A percentile compares a stretch with the other conserved stretches of the same genome.
Evolutionary conservation across 2,113 vertebrate species (phyloP).

Genomic region (Agapornis roseicollis): DNA sequence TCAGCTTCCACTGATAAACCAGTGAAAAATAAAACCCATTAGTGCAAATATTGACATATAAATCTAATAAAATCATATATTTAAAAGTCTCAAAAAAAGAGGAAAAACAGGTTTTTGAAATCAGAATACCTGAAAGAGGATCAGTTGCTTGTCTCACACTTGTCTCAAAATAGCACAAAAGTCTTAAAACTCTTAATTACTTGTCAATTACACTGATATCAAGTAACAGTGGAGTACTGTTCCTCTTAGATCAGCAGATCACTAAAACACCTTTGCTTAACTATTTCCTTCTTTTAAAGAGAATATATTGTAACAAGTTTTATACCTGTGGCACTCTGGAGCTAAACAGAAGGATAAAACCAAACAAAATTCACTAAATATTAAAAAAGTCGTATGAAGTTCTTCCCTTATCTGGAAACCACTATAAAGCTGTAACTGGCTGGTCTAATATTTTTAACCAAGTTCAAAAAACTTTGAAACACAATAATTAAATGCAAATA

Average conservation of each 20-base stretch:
- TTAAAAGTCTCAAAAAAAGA: neutral
- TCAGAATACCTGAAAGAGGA: neutral
- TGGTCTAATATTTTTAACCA: conserved; percentile 65
- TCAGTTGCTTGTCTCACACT: neutral
- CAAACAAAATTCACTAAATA: neutral
- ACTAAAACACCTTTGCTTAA: neutral
- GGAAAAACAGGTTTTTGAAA: neutral
- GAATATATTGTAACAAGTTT: neutral
- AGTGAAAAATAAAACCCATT: neutral
- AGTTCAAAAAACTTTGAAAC: conserved; percentile 75
- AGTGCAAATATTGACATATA: neutral
- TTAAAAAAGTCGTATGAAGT: neutral
- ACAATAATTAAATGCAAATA: conserved; percentile 84
- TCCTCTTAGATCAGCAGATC: neutral
- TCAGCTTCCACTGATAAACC: neutral
- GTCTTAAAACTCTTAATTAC: conserved; percentile 30
- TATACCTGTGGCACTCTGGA: neutral
- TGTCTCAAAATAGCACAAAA: neutral
- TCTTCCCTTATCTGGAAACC: neutral
- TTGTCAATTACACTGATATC: conserved; percentile 11
- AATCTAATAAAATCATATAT: neutral
- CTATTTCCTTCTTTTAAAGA: neutral
- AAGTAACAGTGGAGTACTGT: neutral
- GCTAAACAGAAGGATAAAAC: neutral
- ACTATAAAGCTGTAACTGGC: conserved; percentile 59